Conservation (phyloP, 2,113 vertebrate genomes). For the Gymnorhina tibicen region DNA sequence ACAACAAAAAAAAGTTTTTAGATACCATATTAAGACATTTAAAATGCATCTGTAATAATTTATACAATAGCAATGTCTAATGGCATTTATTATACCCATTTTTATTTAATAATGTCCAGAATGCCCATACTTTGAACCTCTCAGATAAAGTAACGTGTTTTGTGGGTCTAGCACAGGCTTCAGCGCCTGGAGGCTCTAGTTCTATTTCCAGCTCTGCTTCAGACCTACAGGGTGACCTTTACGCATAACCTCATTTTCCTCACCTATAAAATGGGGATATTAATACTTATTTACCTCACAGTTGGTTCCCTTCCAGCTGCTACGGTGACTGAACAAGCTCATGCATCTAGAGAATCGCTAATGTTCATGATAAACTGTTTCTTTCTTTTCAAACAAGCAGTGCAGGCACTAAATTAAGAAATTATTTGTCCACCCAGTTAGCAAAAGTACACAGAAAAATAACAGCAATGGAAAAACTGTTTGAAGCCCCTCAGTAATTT, state of each 20-base stretch:
- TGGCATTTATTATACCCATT: neutral
- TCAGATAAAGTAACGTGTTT: neutral
- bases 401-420: neutral
- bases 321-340: conserved; percentile 29
- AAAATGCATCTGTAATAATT: neutral
- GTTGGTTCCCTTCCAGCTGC: conserved; percentile 57
- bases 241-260: conserved; percentile 52
- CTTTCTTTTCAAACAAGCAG: neutral
- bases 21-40: neutral
- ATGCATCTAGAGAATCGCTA: conserved; percentile 19
- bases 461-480: neutral
- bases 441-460: neutral
- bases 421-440: neutral
- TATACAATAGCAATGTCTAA: neutral
- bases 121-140: neutral
- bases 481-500: neutral
- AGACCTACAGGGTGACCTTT: conserved; percentile 52
- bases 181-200: conserved; percentile 29
- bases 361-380: neutral
- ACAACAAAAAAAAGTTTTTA: neutral
- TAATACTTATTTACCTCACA: conserved; percentile 65
- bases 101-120: neutral
- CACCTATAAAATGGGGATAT: conserved; percentile 55
- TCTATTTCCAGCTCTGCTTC: conserved; percentile 55
- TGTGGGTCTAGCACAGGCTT: conserved; percentile 12